Percentiles rank a stretch among this genome's conserved stretches.
Evolutionary conservation across 2,888 invertebrate genomes (phyloP).

Genomic region (Allolobophora icterica): DNA sequence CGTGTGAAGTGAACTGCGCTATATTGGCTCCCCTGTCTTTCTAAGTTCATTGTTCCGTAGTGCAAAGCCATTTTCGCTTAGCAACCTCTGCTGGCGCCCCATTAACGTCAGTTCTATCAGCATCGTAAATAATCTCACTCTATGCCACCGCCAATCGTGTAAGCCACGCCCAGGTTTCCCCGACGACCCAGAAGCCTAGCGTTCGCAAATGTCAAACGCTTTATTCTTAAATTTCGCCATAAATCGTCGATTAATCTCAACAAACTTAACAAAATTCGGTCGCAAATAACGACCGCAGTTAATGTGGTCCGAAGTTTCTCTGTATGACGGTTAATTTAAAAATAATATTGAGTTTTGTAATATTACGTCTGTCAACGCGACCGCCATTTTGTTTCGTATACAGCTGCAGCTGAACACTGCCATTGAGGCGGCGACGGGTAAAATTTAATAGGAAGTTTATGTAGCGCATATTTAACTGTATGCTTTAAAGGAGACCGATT

Average conservation of each 20-base stretch:
- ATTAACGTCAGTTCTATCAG: neutral
- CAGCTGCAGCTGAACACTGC: neutral
- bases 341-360: neutral
- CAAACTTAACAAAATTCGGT: neutral
- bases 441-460: neutral
- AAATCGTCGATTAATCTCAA: neutral
- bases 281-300: neutral
- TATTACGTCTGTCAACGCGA: neutral
- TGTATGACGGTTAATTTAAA: neutral
- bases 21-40: too few species aligned
- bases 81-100: neutral
- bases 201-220: too few species aligned
- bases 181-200: neutral
- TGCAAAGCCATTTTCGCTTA: too few species aligned
- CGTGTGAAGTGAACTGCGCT: too few species aligned
- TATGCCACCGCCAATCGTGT: neutral
- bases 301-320: neutral
- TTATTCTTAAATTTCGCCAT: neutral
- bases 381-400: neutral
- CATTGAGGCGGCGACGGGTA: neutral
- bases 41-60: too few species aligned
- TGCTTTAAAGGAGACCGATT: neutral
- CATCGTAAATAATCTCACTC: neutral
- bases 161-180: too few species aligned
- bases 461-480: neutral